Base-by-base conservation (phyloP, 2,888 invertebrate species). In the Coleophora deauratella region DNA sequence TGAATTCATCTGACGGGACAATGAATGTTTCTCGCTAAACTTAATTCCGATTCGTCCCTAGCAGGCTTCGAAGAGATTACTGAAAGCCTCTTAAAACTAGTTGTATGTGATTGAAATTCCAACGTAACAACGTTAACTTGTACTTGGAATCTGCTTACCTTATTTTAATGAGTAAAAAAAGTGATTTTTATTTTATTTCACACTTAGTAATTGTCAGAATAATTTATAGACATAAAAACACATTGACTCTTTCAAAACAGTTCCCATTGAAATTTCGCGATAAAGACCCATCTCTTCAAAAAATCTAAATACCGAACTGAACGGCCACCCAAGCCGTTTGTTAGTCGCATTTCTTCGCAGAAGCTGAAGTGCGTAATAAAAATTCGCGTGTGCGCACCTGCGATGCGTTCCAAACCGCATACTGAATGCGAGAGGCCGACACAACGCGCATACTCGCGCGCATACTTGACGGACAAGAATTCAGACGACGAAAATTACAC, bases 21-120 rank as follows among this genome's bases (percentile, higher is more conserved):
- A 69, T 74, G 64, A 62, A 62, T 55, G 57, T 55, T 76, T 77
- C 70, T 63, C 52, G 64, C 63, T 70, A 70, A 74, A 71, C 66
- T 65, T 70, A 72, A 74, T 71, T 64, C 62, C 55, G 54, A 57
- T 68, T 63, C 60, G 61, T 66, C 54, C 66, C 65, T 63, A 67
- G 63, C 54, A 62, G 59, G 64, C 65, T 68, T 66, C 45, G 46
- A 38, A 50, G 55, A 59, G 75, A 78, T 80, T 73, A 72, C 54
- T 51, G 46, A 55, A 57, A 51, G 50, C 52, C 41, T 47, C 51
- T 45, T 47, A 47, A 46, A 49, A 52, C 30, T 27, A 11, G 35
- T 21, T 6, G 21, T 6, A 21, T 4, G 21, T 21, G n/a, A n/a
- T n/a, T n/a, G n/a, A n/a, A n/a, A n/a, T n/a, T n/a, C n/a, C n/a